Conservation (phyloP, 2,888 invertebrate genomes). For the Lucinisca nassula region DNA sequence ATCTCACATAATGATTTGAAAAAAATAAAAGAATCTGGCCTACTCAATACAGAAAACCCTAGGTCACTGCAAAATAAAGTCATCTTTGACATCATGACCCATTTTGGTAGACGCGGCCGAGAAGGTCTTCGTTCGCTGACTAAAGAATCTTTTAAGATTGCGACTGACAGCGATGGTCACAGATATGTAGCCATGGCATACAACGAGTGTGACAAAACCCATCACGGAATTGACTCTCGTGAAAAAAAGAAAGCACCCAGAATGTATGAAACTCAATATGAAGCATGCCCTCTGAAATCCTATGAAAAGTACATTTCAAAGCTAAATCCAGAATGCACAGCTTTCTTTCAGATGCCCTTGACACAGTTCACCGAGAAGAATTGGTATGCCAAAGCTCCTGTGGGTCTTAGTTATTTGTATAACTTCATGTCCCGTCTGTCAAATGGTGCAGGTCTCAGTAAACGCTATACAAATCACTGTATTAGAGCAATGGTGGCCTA, state of each 20-base stretch:
- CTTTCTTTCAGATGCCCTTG: conserved; percentile 64
- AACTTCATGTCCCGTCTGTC: conserved; percentile 63
- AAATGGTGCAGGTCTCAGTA: conserved; percentile 50
- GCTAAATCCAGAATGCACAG: conserved; percentile 54
- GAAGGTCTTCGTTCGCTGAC: conserved; percentile 20
- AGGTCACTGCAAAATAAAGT: conserved; percentile 47
- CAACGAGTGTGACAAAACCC: conserved; percentile 41
- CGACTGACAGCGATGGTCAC: background rate
- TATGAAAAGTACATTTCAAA: conserved; percentile 59
- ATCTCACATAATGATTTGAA: conserved; percentile 18
- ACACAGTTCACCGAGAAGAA: background rate
- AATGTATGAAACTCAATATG: conserved; percentile 54
- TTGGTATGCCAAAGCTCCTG: conserved; percentile 61
- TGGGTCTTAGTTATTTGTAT: conserved; percentile 60
- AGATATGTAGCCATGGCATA: conserved; percentile 7
- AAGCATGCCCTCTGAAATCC: conserved; percentile 58
- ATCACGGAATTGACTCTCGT: conserved; percentile 28
- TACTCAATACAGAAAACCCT: background rate
- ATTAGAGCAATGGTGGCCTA: conserved; percentile 54
- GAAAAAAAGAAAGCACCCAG: conserved; percentile 30
- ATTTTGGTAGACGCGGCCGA: conserved; percentile 45
- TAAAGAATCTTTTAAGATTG: background rate
- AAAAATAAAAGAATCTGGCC: conserved; percentile 13
- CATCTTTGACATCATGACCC: conserved; percentile 37
- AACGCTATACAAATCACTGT: conserved; percentile 63